These are phyloP conservation scores for Idaea aversata DNA, from an alignment of 2,888 invertebrate species.

Conservation along the genomic window DNA sequence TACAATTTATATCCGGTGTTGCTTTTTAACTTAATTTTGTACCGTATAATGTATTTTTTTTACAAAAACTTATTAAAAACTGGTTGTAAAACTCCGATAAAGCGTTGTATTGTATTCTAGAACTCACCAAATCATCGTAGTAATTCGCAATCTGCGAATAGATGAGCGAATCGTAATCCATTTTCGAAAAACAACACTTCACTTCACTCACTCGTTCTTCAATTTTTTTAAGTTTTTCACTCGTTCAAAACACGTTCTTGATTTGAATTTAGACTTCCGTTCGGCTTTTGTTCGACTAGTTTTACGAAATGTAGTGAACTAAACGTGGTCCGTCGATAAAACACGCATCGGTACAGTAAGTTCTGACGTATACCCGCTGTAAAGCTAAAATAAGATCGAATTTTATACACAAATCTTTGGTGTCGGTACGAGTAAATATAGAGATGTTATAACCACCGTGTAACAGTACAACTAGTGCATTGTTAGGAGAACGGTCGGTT, in stretches of 20 bases:
- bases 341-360: conserved; percentile 75
- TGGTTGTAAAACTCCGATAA: background rate
- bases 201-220: conserved; percentile 23
- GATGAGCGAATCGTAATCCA: conserved; percentile 84
- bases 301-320: conserved; percentile 35
- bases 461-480: conserved; percentile 5
- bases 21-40: background rate
- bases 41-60: background rate
- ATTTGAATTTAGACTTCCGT: conserved; percentile 15
- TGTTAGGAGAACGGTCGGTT: conserved; percentile 24
- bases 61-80: background rate
- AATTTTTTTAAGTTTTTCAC: conserved; percentile 29
- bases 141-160: conserved; percentile 83
- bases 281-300: background rate
- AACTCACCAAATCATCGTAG: conserved; percentile 81
- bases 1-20: background rate
- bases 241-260: conserved; percentile 20
- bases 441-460: conserved; percentile 55
- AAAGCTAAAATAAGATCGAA: conserved; percentile 82
- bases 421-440: conserved; percentile 52
- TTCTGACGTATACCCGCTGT: conserved; percentile 76
- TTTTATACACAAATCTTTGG: conserved; percentile 80
- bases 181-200: conserved; percentile 40
- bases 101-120: background rate
- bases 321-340: conserved; percentile 66